Evolutionary conservation across 2,797 vertebrate genomes (phyloP), one percentile per base, ranked within the genome.

Genomic region (Crocodylus rhombifer): DNA sequence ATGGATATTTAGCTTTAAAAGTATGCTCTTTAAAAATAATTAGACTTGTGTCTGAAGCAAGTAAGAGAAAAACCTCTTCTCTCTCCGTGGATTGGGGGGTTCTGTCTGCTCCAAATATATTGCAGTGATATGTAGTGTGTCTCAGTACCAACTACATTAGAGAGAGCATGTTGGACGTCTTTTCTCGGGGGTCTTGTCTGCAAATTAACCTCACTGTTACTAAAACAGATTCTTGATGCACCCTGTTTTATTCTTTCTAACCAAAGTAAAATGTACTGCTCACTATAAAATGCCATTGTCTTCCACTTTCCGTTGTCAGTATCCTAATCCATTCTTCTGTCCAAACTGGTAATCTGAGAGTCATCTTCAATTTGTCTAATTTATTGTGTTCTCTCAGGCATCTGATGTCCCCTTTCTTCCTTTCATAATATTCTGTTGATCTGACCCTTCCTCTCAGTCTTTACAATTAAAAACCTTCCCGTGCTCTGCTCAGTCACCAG

Each of bases 401-500:
- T n/a, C 36, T 76, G 5, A 18, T 69, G 36, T 64, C 28, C 60
- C 5, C 56, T 14, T 20, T 86, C 26, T 74, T 77, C 76, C 42
- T 51, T 6, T 1, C 13, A 8, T 77, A 82, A 36, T 3, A 86
- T 26, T 4, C 11, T 0, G 2, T 5, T 60, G 25, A 79, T 80
- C 25, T 57, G 84, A 88, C 17, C 21, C 11, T 7, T 5, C 21
- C 5, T 73, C 76, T 73, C 57, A 25, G 11, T 80, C 89, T 91
- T 79, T 42, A 76, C 23, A 64, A 87, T 33, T 81, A n/a, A 79
- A 84, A 85, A 28, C 56, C 5, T 1, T 81, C 42, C 73, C n/a
- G 57, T 93, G 61, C 62, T 82, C 80, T 77, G 78, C 51, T 57
- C 21, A 6, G 89, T 89, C 85, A 84, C 75, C 16, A 36, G 36